Conservation (phyloP, 2,888 invertebrate genomes). For the Diarsia dahlii region DNA sequence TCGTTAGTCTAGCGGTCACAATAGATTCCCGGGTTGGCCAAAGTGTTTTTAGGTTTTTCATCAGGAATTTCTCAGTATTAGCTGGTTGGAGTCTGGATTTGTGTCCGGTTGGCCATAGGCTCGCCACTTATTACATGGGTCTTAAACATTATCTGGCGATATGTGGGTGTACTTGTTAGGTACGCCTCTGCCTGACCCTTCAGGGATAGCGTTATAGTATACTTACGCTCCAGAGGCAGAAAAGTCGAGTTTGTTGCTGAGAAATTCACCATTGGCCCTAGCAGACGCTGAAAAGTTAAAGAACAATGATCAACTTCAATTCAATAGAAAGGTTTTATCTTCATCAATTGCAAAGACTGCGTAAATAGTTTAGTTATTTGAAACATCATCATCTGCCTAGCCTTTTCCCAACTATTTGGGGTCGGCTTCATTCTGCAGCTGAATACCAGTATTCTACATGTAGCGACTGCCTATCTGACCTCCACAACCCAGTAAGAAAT, state of each 20-base stretch:
- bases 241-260: constrained; percentile 49
- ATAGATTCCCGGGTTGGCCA: not conserved
- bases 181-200: not conserved
- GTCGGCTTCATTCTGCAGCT: too few relatives aligned
- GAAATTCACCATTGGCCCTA: constrained; percentile 34
- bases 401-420: too few relatives aligned
- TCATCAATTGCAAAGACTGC: not conserved
- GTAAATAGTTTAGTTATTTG: not conserved
- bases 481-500: too few relatives aligned
- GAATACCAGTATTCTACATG: too few relatives aligned
- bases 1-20: not conserved
- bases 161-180: not conserved
- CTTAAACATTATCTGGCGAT: not conserved
- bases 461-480: too few relatives aligned
- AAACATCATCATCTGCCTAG: too few relatives aligned
- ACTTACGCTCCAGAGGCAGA: constrained; percentile 61
- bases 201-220: not conserved
- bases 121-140: not conserved
- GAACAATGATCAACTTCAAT: not conserved
- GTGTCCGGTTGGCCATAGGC: not conserved
- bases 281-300: constrained; percentile 49
- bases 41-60: not conserved
- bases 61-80: not conserved
- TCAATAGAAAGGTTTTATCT: not conserved
- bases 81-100: not conserved